Base-by-base conservation (phyloP, 2,113 vertebrate species). In the Sceloporus tristichus region DNA sequence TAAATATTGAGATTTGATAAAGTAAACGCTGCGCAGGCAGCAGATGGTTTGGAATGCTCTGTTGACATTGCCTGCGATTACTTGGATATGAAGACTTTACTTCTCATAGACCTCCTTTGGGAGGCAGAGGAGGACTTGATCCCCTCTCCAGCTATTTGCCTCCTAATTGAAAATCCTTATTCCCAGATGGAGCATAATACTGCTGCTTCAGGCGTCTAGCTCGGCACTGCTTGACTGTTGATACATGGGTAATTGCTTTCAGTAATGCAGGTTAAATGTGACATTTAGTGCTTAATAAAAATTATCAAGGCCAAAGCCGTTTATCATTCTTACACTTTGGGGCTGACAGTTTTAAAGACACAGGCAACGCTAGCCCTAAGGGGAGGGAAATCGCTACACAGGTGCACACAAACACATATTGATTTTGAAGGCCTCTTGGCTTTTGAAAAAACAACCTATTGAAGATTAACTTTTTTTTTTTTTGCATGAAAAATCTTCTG, bases 1-100 rank as follows among this genome's bases (percentile, higher is more conserved):
- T 97, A 99, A 98, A 99, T 98, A 98, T 97, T 98, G 98, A 98
- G 97, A 98, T 97, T 97, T 97, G 97, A 98, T 97, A 98, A 98
- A 97, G 97, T 98, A 97, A 98, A 98, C 91, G 97, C 95, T 91
- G 92, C 93, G 97, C 96, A 93, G 95, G 97, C 96, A 98, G 97
- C 98, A 98, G 98, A 98, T 98, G 98, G 98, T 95, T 96, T 96
- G 95, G 96, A 95, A 95, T 94, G 96, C 97, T 95, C 97, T 96
- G 96, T 96, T 97, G 97, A 97, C 96, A 96, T 96, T 94, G 95
- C 95, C 94, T 91, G 96, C 94, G 93, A 97, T 96, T 97, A 95
- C 95, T 95, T 91, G 95, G 94, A 96, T 96, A 94, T 96, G 97
- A 97, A 97, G 97, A 96, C 97, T 97, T 95, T 93, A 95, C 96